Conservation (phyloP, 2,888 invertebrate genomes). For the Nezara viridula region DNA sequence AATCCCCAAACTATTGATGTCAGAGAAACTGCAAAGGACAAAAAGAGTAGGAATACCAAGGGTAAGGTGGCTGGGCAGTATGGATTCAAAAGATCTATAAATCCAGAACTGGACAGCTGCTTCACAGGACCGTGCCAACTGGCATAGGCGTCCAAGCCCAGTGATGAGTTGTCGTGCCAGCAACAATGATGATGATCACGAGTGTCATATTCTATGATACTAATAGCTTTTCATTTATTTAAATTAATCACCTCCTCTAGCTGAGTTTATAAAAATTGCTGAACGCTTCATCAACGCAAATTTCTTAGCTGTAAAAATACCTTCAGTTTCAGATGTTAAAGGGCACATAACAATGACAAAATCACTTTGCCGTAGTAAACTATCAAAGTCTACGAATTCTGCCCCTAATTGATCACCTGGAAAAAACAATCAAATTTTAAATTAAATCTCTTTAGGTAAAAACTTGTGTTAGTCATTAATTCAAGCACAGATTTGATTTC, state of each 20-base stretch:
- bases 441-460: neutral
- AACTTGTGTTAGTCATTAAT: neutral
- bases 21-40: no score
- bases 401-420: conserved; percentile 77
- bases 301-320: conserved; percentile 83
- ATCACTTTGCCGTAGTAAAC: conserved; percentile 82
- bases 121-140: no score
- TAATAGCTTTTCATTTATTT: neutral
- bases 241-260: conserved; percentile 77
- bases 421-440: neutral
- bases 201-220: neutral
- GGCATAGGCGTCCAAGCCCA: no score
- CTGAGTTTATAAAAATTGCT: conserved; percentile 90
- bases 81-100: no score
- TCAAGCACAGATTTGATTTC: no score
- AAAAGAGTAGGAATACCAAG: no score
- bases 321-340: conserved; percentile 82
- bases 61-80: no score
- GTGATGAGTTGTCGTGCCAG: no score
- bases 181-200: no score
- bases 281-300: conserved; percentile 89
- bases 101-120: no score
- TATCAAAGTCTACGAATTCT: conserved; percentile 78
- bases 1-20: no score
- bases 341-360: conserved; percentile 88